These are phyloP conservation scores for Pipistrellus nathusii DNA, from an alignment of 2,797 vertebrate genomes.

Conservation along the genomic window DNA sequence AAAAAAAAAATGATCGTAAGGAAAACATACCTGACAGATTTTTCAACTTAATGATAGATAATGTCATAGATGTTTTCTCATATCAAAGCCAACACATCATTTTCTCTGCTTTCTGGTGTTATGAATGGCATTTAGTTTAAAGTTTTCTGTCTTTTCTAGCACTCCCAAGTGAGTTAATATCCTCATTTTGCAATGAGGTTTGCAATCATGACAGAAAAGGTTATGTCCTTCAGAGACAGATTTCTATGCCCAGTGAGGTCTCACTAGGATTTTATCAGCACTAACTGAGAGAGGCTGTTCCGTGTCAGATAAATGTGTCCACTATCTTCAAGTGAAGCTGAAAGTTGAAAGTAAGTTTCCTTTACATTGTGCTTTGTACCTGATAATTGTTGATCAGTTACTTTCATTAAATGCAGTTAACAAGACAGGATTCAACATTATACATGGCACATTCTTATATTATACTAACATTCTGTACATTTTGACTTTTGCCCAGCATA, in stretches of 20 bases:
- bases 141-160: constrained; percentile 83
- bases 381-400: constrained; percentile 1
- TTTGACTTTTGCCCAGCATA: background rate
- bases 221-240: constrained; percentile 81
- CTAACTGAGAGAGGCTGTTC: constrained; percentile 75
- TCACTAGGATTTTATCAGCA: constrained; percentile 74
- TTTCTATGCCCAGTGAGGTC: constrained; percentile 70
- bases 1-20: constrained; percentile 70
- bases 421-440: background rate
- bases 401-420: constrained; percentile 25
- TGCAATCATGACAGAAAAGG: constrained; percentile 84
- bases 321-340: constrained; percentile 71
- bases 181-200: constrained; percentile 81
- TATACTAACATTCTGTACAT: background rate
- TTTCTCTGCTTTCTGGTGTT: constrained; percentile 82
- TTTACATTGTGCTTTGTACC: constrained; percentile 36
- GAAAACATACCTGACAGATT: constrained; percentile 81
- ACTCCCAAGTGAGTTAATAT: constrained; percentile 87
- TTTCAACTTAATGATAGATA: constrained; percentile 80
- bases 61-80: constrained; percentile 82
- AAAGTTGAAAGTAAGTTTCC: constrained; percentile 61
- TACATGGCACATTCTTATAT: background rate
- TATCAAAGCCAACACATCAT: constrained; percentile 83
- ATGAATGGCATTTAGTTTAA: constrained; percentile 86
- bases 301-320: constrained; percentile 67